Evolutionary conservation across 2,113 vertebrate species (phyloP).

Genomic region (Scalopus aquaticus): DNA sequence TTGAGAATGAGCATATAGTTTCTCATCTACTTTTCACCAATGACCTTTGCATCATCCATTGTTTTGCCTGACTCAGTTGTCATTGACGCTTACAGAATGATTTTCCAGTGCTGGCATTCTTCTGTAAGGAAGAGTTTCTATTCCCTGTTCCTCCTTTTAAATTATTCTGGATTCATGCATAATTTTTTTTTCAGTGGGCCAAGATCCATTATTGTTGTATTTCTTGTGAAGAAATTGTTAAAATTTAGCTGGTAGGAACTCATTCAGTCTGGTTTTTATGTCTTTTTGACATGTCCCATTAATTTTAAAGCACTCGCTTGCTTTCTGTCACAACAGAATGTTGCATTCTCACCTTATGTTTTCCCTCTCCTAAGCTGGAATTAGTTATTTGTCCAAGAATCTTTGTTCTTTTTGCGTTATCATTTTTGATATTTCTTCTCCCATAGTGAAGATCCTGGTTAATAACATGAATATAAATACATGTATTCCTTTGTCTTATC

Average conservation of each 20-base stretch:
- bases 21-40: background rate
- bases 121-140: background rate
- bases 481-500: background rate
- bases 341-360: background rate
- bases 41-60: background rate
- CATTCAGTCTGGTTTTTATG: background rate
- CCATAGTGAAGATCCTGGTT: background rate
- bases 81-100: background rate
- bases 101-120: background rate
- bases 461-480: background rate
- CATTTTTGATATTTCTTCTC: background rate
- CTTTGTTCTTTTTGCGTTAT: background rate
- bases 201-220: background rate
- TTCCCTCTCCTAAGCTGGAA: background rate
- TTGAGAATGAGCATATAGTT: conserved; percentile 6
- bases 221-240: background rate
- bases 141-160: background rate
- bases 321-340: background rate
- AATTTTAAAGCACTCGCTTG: background rate
- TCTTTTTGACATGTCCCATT: background rate
- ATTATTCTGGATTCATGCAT: background rate
- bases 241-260: background rate
- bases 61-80: background rate
- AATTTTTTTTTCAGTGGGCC: background rate
- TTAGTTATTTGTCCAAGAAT: background rate